Conservation (phyloP, 2,888 invertebrate species). For the Drosophila buzzatii region DNA sequence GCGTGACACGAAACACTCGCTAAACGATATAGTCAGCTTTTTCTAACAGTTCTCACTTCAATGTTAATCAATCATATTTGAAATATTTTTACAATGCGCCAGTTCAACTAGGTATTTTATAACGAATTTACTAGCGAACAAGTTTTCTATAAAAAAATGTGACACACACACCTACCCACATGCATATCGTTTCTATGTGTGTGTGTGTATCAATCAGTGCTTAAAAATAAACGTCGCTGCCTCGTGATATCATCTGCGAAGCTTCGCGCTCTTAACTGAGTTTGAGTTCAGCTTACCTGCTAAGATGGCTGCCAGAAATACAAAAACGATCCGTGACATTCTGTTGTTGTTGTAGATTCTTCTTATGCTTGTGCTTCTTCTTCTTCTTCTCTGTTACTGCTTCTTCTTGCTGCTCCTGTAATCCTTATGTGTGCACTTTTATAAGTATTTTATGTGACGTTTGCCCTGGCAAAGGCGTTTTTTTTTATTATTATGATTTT, state of each 20-base stretch:
- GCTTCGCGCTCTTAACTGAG: constrained; percentile 22
- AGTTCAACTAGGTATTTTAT: background rate
- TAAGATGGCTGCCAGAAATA: constrained; percentile 81
- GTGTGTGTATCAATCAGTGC: constrained; percentile 56
- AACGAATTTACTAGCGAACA: constrained; percentile 38
- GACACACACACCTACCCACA: constrained; percentile 6
- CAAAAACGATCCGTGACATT: constrained; percentile 78
- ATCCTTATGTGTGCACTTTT: constrained; percentile 60
- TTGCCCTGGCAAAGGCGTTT: constrained; percentile 42
- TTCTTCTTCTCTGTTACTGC: background rate
- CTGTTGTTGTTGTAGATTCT: constrained; percentile 22
- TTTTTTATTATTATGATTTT: constrained; percentile 40
- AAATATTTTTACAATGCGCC: constrained; percentile 22
- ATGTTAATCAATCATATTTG: constrained; percentile 15
- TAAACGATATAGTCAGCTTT: background rate
- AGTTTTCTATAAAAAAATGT: constrained; percentile 40
- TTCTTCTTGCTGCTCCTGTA: constrained; percentile 35
- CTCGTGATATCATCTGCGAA: constrained; percentile 68
- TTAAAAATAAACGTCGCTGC: constrained; percentile 54
- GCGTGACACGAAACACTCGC: background rate
- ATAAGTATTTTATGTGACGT: constrained; percentile 45
- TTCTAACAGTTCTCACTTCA: background rate
- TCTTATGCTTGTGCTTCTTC: background rate
- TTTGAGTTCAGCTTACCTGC: constrained; percentile 76
- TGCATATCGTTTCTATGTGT: constrained; percentile 1